Evolutionary conservation across 2,888 invertebrate genomes (phyloP), one percentile per base, ranked within the genome.

Genomic region (Chrysopilus asiliformis): DNA sequence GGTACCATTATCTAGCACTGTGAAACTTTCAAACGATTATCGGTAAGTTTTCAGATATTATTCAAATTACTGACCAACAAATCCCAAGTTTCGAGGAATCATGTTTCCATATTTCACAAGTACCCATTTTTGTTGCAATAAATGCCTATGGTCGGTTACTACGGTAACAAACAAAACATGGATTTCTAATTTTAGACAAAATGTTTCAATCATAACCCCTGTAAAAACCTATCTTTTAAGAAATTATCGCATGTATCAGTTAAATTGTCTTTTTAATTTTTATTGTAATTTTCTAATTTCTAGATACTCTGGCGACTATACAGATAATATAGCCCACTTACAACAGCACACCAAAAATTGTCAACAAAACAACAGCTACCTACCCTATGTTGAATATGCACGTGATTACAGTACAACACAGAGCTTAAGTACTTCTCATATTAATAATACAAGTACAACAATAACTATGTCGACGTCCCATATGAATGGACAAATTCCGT

Each of bases 321-420:
- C 51, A 7, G 59, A 61, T 35, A 55, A 58, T 19, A 57, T 47
- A 37, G 46, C 53, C 24, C 59, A 45, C 31, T 35, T 45, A 29
- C 41, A 44, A 24, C 10, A n/a, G 9, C n/a, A n/a, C 4, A 8
- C 14, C n/a, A 43, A 42, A 40, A 36, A 29, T 42, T 82, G 82
- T 38, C 80, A 83, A 51, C 83, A 79, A 60, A 80, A 78, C 58
- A 84, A 84, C 53, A 84, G 84, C 17, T 87, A 86, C 59, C 80
- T 84, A 43, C 85, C 86, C 1, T 90, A 87, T 58, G 84, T 84
- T 31, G 89, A 90, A 59, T 90, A 86, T 57, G 75, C 79, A 6
- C 74, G 86, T 20, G 89, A 90, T 58, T 90, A 89, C 62, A 86
- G 83, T 51, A 26, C 26, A 27, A 27, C 31, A 25, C 31, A 26